phyloP scores from a whole-genome alignment of 2,888 invertebrate species.

The Protonemura montana region DNA sequence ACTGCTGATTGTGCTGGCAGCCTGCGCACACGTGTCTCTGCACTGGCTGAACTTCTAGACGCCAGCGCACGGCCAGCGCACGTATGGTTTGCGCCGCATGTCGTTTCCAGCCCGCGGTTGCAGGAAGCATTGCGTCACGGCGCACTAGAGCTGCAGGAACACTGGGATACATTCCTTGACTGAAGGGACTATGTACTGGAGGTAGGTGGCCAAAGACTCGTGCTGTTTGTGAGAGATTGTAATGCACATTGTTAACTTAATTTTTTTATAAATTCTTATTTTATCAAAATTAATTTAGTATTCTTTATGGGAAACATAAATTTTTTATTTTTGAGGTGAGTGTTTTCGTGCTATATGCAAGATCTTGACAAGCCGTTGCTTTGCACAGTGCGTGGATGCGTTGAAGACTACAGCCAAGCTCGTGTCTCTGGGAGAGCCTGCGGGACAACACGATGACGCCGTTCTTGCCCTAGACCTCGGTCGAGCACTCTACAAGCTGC shows the following conservation, averaged over 20 bases:
- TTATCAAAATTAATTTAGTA: too few relatives aligned
- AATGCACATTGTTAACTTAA: too few relatives aligned
- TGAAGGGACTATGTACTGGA: slow-evolving; percentile 87
- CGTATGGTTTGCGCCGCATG: slow-evolving; percentile 82
- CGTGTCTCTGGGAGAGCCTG: slow-evolving; percentile 67
- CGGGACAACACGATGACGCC: slow-evolving; percentile 65
- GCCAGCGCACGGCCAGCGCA: slow-evolving; percentile 81
- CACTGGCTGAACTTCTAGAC: slow-evolving; percentile 68
- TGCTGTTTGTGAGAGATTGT: too few relatives aligned
- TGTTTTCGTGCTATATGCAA: too few relatives aligned
- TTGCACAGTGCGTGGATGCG: slow-evolving; percentile 76
- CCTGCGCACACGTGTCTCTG: slow-evolving; percentile 64
- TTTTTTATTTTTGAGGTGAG: too few relatives aligned
- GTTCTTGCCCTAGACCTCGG: slow-evolving; percentile 84
- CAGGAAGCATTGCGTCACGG: slow-evolving; percentile 87
- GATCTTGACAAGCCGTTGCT: not conserved
- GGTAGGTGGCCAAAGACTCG: slow-evolving; percentile 60
- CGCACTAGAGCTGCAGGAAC: slow-evolving; percentile 92
- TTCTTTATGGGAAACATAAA: too few relatives aligned
- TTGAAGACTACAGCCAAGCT: slow-evolving; percentile 83
- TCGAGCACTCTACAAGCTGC: slow-evolving; percentile 86
- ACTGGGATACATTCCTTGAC: slow-evolving; percentile 93
- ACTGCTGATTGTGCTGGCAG: slow-evolving; percentile 60
- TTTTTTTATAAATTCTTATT: too few relatives aligned
- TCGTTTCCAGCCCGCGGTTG: slow-evolving; percentile 70